Evolutionary conservation across 2,797 vertebrate genomes (phyloP).

Genomic region (Helarctos malayanus): DNA sequence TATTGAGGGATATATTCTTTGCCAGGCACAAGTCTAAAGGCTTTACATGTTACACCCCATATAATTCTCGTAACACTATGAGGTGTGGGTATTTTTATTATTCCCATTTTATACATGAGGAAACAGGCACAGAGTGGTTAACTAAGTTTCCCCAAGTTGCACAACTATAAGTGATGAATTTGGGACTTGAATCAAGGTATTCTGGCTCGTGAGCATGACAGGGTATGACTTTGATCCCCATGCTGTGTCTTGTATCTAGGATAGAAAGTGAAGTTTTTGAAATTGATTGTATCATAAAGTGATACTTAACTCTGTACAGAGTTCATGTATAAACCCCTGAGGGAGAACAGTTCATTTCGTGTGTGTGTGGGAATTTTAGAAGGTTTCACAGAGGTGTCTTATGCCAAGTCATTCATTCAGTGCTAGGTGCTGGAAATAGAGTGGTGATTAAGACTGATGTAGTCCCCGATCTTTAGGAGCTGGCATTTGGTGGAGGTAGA

Average conservation of each 20-base stretch:
- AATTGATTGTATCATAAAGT: constrained; percentile 25
- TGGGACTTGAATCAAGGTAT: constrained; percentile 23
- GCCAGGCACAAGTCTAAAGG: constrained; percentile 24
- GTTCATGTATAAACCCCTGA: neutral
- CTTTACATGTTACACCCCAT: neutral
- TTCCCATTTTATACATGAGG: neutral
- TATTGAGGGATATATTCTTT: constrained; percentile 47
- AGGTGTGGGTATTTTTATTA: neutral
- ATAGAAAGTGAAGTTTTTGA: constrained; percentile 44
- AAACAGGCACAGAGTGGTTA: neutral
- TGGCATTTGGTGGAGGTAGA: neutral
- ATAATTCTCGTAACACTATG: neutral
- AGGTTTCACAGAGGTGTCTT: constrained; percentile 13
- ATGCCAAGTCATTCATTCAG: constrained; percentile 3
- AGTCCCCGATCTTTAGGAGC: neutral
- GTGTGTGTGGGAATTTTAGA: constrained; percentile 38
- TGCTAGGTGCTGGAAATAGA: neutral
- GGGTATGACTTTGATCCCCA: neutral
- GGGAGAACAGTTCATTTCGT: constrained; percentile 34
- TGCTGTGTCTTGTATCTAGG: neutral
- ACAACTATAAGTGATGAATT: neutral
- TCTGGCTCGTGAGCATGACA: neutral
- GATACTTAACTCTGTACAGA: constrained; percentile 31
- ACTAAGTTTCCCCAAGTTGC: neutral
- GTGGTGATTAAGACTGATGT: neutral